phyloP scores from a whole-genome alignment of 1,140 invertebrate species.

The Drosophila miranda region DNA sequence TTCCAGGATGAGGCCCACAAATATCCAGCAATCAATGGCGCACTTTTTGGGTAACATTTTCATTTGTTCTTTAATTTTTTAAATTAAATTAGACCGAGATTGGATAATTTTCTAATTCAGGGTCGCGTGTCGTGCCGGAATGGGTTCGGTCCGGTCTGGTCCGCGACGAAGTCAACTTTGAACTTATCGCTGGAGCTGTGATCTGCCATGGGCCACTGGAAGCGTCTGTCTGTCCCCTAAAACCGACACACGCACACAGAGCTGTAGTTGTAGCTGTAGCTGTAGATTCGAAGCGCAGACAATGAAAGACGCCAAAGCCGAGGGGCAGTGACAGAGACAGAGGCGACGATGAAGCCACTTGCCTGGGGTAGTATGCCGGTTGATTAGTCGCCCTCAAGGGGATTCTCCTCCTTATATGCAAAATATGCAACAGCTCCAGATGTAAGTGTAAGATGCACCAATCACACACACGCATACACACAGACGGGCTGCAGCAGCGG shows the following conservation, averaged over 20 bases:
- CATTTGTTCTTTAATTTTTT: conserved; percentile 21
- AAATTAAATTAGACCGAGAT: conserved; percentile 60
- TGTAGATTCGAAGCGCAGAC: conserved; percentile 15
- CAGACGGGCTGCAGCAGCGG: neutral
- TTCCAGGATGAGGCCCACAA: conserved; percentile 14
- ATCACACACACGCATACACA: conserved; percentile 28
- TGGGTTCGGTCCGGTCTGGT: conserved; percentile 35
- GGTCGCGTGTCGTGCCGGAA: conserved; percentile 16
- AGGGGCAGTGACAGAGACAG: conserved; percentile 27
- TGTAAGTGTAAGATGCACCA: neutral
- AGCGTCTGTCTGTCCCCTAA: conserved; percentile 20
- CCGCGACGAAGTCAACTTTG: conserved; percentile 55
- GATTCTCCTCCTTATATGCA: conserved; percentile 41
- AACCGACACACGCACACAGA: conserved; percentile 25
- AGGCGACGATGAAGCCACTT: conserved; percentile 22
- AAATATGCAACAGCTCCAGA: conserved; percentile 3
- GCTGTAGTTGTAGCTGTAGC: neutral
- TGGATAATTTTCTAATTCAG: conserved; percentile 46
- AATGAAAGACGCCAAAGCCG: conserved; percentile 33
- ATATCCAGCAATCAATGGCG: conserved; percentile 28
- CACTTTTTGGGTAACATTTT: conserved; percentile 28
- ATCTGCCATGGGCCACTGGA: neutral
- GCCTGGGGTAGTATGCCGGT: conserved; percentile 53
- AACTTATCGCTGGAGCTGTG: conserved; percentile 56
- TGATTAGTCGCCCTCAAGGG: conserved; percentile 65